A percentile compares a stretch with the other conserved stretches of the same genome.
phyloP scores from a whole-genome alignment of 2,888 invertebrate genomes.

The Scelioninae gen. 1 region DNA sequence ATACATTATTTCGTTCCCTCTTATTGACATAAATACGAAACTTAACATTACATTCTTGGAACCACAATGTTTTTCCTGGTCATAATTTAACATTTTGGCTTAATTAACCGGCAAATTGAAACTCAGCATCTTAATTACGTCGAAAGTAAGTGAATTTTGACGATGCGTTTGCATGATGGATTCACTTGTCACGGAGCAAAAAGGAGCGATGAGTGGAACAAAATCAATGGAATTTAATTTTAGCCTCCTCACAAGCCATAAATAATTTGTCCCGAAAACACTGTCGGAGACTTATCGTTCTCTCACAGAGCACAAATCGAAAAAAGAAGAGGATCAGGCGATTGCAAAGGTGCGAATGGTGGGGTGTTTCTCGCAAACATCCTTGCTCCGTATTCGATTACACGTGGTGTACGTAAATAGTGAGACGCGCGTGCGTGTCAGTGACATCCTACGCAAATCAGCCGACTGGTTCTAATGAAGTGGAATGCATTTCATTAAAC shows the following conservation, averaged over 20 bases:
- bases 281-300: conserved; percentile 37
- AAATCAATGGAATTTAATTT: conserved; percentile 43
- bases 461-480: conserved; percentile 76
- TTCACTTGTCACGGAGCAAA: conserved; percentile 30
- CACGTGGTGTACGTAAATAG: conserved; percentile 58
- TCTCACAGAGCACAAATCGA: conserved; percentile 15
- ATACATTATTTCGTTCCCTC: no score
- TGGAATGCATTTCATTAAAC: conserved; percentile 74
- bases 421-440: conserved; percentile 55
- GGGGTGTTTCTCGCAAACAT: conserved; percentile 27
- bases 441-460: conserved; percentile 67
- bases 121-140: conserved; percentile 32
- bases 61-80: no score
- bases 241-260: conserved; percentile 28
- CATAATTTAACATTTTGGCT: conserved; percentile 6
- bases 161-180: conserved; percentile 18
- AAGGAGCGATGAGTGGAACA: conserved; percentile 10
- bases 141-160: conserved; percentile 26
- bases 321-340: conserved; percentile 11
- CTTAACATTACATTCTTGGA: no score
- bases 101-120: conserved; percentile 30
- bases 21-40: no score
- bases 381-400: conserved; percentile 62
- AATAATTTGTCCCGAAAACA: conserved; percentile 59
- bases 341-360: background rate